These are phyloP conservation scores for Smittia sp. DNA, from an alignment of 2,888 invertebrate species.

Conservation along the genomic window DNA sequence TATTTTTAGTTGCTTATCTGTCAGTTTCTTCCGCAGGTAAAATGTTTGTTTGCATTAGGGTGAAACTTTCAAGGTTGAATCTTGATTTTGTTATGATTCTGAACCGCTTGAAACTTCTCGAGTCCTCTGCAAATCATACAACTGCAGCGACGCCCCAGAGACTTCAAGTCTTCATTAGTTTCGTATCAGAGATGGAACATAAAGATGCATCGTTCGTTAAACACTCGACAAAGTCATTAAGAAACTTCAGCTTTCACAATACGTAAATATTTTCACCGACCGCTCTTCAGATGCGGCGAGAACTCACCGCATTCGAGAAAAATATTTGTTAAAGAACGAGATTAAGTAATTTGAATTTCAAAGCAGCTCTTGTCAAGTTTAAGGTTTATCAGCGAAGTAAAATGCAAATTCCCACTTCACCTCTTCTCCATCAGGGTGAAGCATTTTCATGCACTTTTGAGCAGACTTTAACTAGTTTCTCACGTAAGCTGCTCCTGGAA, in stretches of 20 bases:
- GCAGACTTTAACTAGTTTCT: too few relatives aligned
- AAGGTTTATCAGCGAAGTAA: background rate
- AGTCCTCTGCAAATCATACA: too few relatives aligned
- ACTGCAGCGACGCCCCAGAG: too few relatives aligned
- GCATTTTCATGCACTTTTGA: too few relatives aligned
- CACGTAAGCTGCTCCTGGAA: background rate
- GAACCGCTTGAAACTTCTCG: too few relatives aligned
- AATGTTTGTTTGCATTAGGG: background rate
- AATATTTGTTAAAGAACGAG: slow-evolving; percentile 14
- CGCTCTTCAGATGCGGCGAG: background rate
- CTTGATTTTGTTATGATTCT: too few relatives aligned
- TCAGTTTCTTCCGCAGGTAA: background rate
- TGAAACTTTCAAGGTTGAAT: too few relatives aligned
- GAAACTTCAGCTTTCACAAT: background rate
- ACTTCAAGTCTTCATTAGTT: too few relatives aligned
- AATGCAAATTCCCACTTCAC: background rate
- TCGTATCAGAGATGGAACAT: too few relatives aligned
- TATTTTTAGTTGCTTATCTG: background rate
- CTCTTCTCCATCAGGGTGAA: too few relatives aligned
- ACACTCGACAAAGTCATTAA: background rate
- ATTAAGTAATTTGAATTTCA: slow-evolving; percentile 37
- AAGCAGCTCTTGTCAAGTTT: slow-evolving; percentile 29
- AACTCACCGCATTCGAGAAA: background rate
- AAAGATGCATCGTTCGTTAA: too few relatives aligned
- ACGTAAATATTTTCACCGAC: background rate